Base-by-base conservation (phyloP, 2,888 invertebrate genomes). In the Teleiodes luculella region DNA sequence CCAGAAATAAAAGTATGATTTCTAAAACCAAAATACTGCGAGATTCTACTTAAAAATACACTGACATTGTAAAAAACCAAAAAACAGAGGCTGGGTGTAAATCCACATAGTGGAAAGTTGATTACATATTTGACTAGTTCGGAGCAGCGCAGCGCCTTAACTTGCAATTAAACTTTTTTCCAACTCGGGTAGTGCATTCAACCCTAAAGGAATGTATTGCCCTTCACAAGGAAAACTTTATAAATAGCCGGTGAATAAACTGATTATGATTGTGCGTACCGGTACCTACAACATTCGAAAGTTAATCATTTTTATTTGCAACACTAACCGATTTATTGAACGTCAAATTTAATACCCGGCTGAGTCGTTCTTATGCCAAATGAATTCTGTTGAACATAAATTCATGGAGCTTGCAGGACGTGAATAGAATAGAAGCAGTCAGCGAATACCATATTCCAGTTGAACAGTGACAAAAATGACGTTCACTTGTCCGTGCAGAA, bases 401-500 rank as follows among this genome's bases (percentile, higher is more conserved):
- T 47, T 47, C 20, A 35, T 47, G 47, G 7, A 20, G 47, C 46
- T 28, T 35, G 48, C 49, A 49, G 49, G 16, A 37, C 31, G 37
- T 46, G 46, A 24, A 49, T 49, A 30, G 35, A 31, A 24, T 41
- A 16, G 31, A 46, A 31, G 16, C 46, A 30, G n/a, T 30, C 16
- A 51, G 14, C 14, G 46, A 30, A 39, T 39, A 31, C n/a, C 18
- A 51, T 51, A 41, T 51, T 41, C 39, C 28, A 35, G 51, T 51
- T 54, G 49, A 51, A 39, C 30, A 31, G 52, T 51, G 53, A 53
- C 53, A 56, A 53, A 56, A 53, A 48, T 51, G 59, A 67, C 68
- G 61, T 66, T 70, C 71, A 74, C 69, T 70, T 72, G 70, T 72
- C 74, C 71, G 68, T 74, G 70, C 70, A 70, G 72, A 77, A 79